Base-by-base conservation (phyloP, 2,888 invertebrate species). In the Altica lythri region DNA sequence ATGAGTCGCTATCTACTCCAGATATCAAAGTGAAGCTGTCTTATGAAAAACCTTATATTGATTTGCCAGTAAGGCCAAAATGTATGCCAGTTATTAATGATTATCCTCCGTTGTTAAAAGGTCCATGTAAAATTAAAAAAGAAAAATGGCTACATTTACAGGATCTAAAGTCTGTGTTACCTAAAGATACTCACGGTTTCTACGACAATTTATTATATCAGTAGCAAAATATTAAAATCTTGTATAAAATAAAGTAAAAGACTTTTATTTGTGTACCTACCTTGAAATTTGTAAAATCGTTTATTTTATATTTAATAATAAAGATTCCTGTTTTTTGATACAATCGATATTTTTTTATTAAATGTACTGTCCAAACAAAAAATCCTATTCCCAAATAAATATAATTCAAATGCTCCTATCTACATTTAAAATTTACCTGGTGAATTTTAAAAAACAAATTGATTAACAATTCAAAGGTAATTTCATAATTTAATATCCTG, bases 1-100 rank as follows among this genome's bases (percentile, higher is more conserved):
- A 51, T 44, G 27, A 34, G n/a, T 18, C 50, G 17, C 13, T 18
- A 19, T 44, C 50, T 4, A 40, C 22, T 9, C n/a, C n/a, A 50
- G 19, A 18, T 17, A 43, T 10, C 25, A 17, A 27, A 52, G 43
- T 25, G 18, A 27, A 32, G 19, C 12, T 19, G 12, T 5, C 16
- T 19, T 38, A 10, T 19, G 8, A 38, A n/a, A 3, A 38, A n/a
- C 49, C 44, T 34, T 57, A 38, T 14, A 53, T 40, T 5, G 22
- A 49, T 16, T 25, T 56, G 22, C 47, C 48, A 19, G 18, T 32
- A 14, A 47, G 56, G 29, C 48, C 53, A 9, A 53, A 53, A 53
- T 44, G n/a, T 12, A 42, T 49, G 18, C 34, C 45, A 12, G 22
- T 18, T 14, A 57, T 53, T 50, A 49, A 25, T 19, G 25, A 32